Conservation (phyloP, 2,888 invertebrate species). For the Chrysolina haemoptera region DNA sequence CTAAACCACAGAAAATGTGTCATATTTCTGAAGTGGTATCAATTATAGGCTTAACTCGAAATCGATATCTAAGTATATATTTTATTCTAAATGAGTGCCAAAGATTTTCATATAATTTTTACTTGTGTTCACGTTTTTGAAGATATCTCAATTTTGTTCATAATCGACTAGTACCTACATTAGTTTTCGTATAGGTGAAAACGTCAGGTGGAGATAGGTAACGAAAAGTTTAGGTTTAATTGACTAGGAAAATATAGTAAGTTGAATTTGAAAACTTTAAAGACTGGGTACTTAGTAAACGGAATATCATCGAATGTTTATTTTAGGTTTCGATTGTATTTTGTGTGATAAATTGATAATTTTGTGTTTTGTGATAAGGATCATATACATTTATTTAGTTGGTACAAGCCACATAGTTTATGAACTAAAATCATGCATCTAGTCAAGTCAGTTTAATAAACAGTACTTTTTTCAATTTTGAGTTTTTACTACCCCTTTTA, state of each 20-base stretch:
- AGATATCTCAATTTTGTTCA: slow-evolving; percentile 18
- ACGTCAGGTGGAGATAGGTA: slow-evolving; percentile 10
- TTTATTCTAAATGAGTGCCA: slow-evolving; percentile 50
- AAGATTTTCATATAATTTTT: slow-evolving; percentile 48
- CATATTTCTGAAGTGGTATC: slow-evolving; percentile 42
- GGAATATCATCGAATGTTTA: slow-evolving; percentile 47
- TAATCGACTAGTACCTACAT: slow-evolving; percentile 16
- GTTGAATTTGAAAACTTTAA: slow-evolving; percentile 30
- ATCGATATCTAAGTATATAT: slow-evolving; percentile 32
- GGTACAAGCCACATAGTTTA: slow-evolving; percentile 51
- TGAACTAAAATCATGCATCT: slow-evolving; percentile 52
- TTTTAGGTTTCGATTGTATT: slow-evolving; percentile 49
- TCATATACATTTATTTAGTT: slow-evolving; percentile 47
- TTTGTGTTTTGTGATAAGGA: slow-evolving; percentile 55
- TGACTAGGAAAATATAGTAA: slow-evolving; percentile 22
- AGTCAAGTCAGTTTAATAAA: slow-evolving; percentile 60
- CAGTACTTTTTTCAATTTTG: slow-evolving; percentile 50
- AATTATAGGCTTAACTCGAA: slow-evolving; percentile 34
- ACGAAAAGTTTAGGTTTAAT: slow-evolving; percentile 21
- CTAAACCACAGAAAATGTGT: slow-evolving; percentile 28
- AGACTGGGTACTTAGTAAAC: slow-evolving; percentile 57
- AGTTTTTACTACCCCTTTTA: not conserved
- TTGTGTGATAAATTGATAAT: slow-evolving; percentile 53
- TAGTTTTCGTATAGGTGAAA: not conserved
- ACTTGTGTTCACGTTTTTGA: slow-evolving; percentile 29